A percentile compares a stretch with the other conserved stretches of the same genome.
Conservation (phyloP, 2,797 vertebrate species). For the Thamnophis elegans region DNA sequence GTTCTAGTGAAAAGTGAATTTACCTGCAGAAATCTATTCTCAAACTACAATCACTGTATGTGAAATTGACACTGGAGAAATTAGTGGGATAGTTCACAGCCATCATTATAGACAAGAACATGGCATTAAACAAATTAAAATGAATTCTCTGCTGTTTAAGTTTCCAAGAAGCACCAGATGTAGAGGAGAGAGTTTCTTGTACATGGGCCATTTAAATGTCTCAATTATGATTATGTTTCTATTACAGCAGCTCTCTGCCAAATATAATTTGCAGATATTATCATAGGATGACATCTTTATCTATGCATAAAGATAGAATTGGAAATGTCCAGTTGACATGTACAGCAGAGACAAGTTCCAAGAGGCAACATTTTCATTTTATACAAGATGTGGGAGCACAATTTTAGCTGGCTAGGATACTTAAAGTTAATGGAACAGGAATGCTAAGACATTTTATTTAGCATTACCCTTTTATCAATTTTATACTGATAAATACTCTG, state of each 20-base stretch:
- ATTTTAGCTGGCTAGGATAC: not conserved
- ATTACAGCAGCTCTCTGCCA: constrained; percentile 46
- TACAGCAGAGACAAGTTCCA: constrained; percentile 17
- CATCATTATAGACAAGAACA: constrained; percentile 55
- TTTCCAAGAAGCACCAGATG: constrained; percentile 60
- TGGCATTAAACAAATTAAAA: constrained; percentile 58
- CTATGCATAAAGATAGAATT: constrained; percentile 45
- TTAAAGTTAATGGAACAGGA: constrained; percentile 23
- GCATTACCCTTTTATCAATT: constrained; percentile 6
- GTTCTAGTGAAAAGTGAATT: constrained; percentile 51
- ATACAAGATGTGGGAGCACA: not conserved
- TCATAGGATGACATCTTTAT: constrained; percentile 50
- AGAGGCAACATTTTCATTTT: constrained; percentile 21
- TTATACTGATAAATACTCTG: constrained; percentile 17
- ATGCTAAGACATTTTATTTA: constrained; percentile 26
- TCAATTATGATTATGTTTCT: constrained; percentile 60
- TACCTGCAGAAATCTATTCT: constrained; percentile 58
- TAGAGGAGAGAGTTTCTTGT: constrained; percentile 56
- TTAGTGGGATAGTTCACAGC: constrained; percentile 52
- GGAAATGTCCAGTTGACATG: constrained; percentile 51
- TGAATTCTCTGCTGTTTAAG: constrained; percentile 52
- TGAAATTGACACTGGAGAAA: constrained; percentile 58
- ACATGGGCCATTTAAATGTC: constrained; percentile 57
- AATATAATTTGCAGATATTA: constrained; percentile 54
- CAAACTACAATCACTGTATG: constrained; percentile 41